Conservation (phyloP, 2,888 invertebrate species). For the Phyto melanocephala region DNA sequence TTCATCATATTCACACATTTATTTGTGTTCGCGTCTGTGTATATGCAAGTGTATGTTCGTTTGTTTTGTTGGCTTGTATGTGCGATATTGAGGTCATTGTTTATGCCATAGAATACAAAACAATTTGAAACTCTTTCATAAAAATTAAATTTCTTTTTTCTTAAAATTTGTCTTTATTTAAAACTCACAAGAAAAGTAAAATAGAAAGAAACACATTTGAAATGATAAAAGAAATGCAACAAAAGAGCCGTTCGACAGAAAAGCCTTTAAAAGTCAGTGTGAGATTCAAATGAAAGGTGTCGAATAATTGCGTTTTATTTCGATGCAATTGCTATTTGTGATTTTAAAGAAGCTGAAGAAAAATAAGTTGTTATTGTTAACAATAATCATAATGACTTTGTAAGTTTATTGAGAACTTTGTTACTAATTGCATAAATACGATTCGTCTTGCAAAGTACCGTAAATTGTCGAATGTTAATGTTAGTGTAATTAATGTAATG, state of each 20-base stretch:
- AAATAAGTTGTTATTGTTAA: no score
- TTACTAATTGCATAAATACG: no score
- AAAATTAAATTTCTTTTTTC: constrained; percentile 51
- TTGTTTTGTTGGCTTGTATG: constrained; percentile 7
- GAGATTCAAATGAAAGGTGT: constrained; percentile 23
- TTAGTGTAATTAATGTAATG: no score
- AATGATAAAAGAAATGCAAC: constrained; percentile 42
- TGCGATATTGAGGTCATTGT: constrained; percentile 61
- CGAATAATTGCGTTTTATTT: constrained; percentile 43
- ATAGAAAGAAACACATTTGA: constrained; percentile 38
- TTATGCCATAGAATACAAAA: constrained; percentile 55
- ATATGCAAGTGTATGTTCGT: not conserved
- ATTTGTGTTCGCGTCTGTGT: not conserved
- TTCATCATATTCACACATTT: constrained; percentile 45
- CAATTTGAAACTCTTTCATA: constrained; percentile 54
- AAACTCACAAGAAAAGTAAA: constrained; percentile 19
- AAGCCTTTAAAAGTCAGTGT: not conserved
- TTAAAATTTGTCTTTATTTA: constrained; percentile 28
- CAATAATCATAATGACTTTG: no score
- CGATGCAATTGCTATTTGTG: no score
- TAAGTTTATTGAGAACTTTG: no score
- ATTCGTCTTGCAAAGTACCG: no score
- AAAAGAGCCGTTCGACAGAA: constrained; percentile 36
- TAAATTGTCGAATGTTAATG: no score
- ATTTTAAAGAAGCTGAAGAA: no score